Base-by-base conservation (phyloP, 2,797 vertebrate species). In the Lepidocolaptes lacrymiger region DNA sequence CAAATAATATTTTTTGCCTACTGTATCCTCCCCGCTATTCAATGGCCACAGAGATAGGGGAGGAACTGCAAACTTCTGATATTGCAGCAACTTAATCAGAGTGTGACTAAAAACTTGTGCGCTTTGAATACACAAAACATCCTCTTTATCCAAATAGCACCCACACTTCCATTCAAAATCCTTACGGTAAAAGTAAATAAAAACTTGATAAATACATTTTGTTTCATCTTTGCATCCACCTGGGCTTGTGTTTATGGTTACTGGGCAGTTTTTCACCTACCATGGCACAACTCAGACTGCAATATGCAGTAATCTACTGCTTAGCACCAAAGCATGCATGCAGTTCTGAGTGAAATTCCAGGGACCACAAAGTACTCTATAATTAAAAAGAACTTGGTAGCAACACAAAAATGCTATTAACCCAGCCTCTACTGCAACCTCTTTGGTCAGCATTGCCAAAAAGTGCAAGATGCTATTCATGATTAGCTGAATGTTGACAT, bases 1-100 rank as follows among this genome's bases (percentile, higher is more conserved):
- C 44, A 87, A 88, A 91, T 84, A 84, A 66, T 28, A 71, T 13
- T 82, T 85, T 95, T 83, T 90, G 83, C 77, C 51, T 89, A 64
- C 91, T 76, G n/a, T 56, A 77, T 83, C 84, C 39, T 96, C 72
- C 87, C 64, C 43, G 23, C 41, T 56, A 63, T 89, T 94, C 49
- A 91, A 30, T 37, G 28, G 41, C 32, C 62, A 56, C 22, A 91
- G 69, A 88, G 36, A 30, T 48, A 75, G 51, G 54, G 56, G 85
- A 32, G 54, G 77, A 89, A 89, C 56, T 28, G 75, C 44, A 64
- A 91, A 91, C 36, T 90, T 93, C 63, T 77, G 51, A 69, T 48
- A 52, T 67, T 66, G 43, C 46, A 82, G 56, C 56, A 91, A 89
- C 30, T 89, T 77, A 48, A 7, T 68, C 58, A 79, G 55, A 69